These are phyloP conservation scores for Lagria hirta DNA, from an alignment of 2,888 invertebrate species.

Conservation along the genomic window DNA sequence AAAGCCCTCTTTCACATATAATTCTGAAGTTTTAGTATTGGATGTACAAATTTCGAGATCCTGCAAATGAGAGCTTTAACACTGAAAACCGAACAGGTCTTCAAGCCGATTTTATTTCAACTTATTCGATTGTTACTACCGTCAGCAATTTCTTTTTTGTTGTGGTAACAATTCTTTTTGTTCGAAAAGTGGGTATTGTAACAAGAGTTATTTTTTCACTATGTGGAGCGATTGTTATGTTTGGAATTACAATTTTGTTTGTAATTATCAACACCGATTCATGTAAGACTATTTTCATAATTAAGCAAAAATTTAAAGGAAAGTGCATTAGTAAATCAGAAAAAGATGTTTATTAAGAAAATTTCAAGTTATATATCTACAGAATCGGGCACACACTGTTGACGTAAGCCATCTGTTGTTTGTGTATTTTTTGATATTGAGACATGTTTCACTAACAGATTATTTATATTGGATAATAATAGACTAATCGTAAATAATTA, in stretches of 20 bases:
- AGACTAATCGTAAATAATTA: no score
- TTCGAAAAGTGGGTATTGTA: constrained; percentile 12
- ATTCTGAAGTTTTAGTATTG: constrained; percentile 21
- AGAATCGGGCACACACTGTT: no score
- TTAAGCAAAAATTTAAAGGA: neutral
- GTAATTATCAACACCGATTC: constrained; percentile 28
- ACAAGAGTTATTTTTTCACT: constrained; percentile 21
- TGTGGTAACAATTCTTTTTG: constrained; percentile 14
- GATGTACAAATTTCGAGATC: constrained; percentile 28
- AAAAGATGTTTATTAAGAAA: neutral
- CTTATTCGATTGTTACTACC: constrained; percentile 19
- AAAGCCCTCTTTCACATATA: no score
- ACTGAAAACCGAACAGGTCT: constrained; percentile 16
- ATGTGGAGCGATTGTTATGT: constrained; percentile 11
- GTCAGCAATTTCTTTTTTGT: constrained; percentile 17
- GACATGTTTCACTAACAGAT: no score
- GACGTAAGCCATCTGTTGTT: no score
- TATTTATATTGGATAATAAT: no score
- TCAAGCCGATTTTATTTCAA: constrained; percentile 20
- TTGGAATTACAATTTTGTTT: constrained; percentile 22
- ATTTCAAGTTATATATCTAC: no score
- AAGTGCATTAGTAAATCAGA: neutral
- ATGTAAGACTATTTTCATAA: constrained; percentile 25
- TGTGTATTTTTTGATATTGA: no score
- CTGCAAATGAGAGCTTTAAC: constrained; percentile 1